These are phyloP conservation scores for Halocynthia roretzi DNA, from an alignment of 23 tunicate species.

Conservation along the genomic window DNA sequence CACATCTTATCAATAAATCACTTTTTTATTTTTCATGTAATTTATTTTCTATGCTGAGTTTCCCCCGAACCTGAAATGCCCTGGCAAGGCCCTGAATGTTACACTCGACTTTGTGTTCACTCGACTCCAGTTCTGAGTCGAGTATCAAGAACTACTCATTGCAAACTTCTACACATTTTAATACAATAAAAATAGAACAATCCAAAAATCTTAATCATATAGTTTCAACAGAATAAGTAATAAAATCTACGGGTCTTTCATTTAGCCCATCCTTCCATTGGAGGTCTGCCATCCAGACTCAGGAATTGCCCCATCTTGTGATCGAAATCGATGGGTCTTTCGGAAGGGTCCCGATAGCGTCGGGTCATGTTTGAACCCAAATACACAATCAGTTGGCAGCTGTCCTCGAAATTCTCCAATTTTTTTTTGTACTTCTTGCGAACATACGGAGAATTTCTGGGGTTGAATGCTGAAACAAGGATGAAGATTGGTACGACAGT, in stretches of 20 bases:
- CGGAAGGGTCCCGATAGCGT: constrained; percentile 37
- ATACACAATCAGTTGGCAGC: constrained; percentile 58
- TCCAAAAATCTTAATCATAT: too few species aligned
- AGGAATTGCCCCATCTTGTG: constrained; percentile 60
- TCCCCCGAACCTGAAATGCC: too few species aligned
- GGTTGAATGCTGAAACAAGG: constrained; percentile 59
- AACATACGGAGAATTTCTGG: constrained; percentile 31
- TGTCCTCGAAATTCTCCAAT: constrained; percentile 36
- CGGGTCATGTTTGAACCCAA: constrained; percentile 81
- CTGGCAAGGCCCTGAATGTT: too few species aligned
- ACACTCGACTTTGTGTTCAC: too few species aligned
- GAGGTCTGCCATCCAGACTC: constrained; percentile 20
- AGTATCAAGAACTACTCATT: too few species aligned
- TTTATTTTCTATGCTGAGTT: too few species aligned
- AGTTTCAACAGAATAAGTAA: too few species aligned
- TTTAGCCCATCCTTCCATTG: constrained; percentile 17
- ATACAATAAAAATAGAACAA: too few species aligned
- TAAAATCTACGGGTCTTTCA: background rate
- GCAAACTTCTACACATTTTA: too few species aligned
- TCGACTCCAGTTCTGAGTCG: too few species aligned
- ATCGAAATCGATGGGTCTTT: constrained; percentile 54
- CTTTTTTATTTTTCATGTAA: too few species aligned
- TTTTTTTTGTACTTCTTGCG: constrained; percentile 56
- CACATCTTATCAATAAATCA: too few species aligned
- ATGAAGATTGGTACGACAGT: background rate